Base-by-base conservation (phyloP, 1,140 invertebrate species). In the Ephestia elutella region DNA sequence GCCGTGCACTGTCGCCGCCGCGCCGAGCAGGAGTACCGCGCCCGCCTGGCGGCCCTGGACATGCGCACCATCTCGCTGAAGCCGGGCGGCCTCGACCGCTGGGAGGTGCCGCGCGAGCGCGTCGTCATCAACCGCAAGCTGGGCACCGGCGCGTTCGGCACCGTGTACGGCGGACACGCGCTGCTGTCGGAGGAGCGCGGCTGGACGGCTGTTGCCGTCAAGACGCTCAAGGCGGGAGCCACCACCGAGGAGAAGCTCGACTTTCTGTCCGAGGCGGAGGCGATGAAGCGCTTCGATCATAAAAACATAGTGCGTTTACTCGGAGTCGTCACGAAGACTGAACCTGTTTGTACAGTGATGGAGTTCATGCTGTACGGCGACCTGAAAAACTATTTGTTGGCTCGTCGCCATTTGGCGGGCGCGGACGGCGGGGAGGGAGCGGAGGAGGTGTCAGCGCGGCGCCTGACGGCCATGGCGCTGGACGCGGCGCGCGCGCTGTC, bases 321-420 rank as follows among this genome's bases (percentile, higher is more conserved):
- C 0, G 96, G 93, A 0, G 95, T 98, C 21, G 96, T 95, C 68
- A 95, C 95, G 0, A 93, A 94, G 75, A 93, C 91, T 49, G 95
- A 97, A 65, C 96, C 96, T 0, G 92, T 97, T 13, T 95, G 95
- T 73, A 96, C 96, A 5, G 92, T 98, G 0, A 97, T 98, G 93
- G 96, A 98, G 80, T 97, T 97, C 65, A 97, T 97, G 94, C 90
- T 97, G 49, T 97, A 97, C 67, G 97, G 97, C 18, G 96, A 98
- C 79, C 80, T 98, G 57, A 97, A 97, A 85, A 96, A 94, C 0
- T 98, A 94, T 81, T 89, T 98, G 38, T 82, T 98, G 20, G 95
- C 94, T 0, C 90, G 96, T 57, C 91, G 96, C 54, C 94, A 96
- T 82, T 89, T 97, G 65, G 95, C 96, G 0, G 93, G 92, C 60